Conservation (phyloP, 1,140 invertebrate genomes). For the Drosophila pallidifrons region DNA sequence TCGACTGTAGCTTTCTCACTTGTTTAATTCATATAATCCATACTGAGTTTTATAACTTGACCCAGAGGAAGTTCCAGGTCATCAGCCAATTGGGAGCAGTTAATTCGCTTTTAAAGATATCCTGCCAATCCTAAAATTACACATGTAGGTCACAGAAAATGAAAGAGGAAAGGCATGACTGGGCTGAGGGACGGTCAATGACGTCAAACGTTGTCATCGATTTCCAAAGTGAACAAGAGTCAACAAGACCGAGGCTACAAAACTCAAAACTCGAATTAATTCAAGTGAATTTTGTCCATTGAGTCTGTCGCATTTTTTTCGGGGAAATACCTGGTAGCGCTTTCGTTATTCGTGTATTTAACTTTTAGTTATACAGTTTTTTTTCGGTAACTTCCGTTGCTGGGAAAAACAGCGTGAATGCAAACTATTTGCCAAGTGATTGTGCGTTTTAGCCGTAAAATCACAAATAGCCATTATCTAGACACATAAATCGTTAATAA, state of each 20-base stretch:
- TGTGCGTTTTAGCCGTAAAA: conserved; percentile 63
- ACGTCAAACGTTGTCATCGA: conserved; percentile 51
- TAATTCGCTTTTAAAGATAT: conserved; percentile 15
- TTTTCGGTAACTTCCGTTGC: conserved; percentile 60
- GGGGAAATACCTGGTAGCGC: conserved; percentile 66
- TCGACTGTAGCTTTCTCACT: no score
- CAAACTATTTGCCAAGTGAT: conserved; percentile 64
- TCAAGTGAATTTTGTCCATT: conserved; percentile 61
- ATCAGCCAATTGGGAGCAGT: conserved; percentile 24
- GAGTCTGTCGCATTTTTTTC: conserved; percentile 12
- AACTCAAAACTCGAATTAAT: conserved; percentile 47
- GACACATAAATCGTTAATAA: conserved; percentile 73
- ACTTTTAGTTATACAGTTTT: conserved; percentile 19
- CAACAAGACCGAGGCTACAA: conserved; percentile 42
- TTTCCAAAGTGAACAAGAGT: conserved; percentile 21
- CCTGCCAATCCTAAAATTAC: background rate
- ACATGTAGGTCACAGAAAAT: conserved; percentile 57
- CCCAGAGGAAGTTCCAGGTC: background rate
- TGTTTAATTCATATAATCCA: no score
- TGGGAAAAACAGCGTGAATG: conserved; percentile 50
- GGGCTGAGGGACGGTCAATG: conserved; percentile 28
- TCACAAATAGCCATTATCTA: conserved; percentile 64
- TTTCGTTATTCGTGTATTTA: conserved; percentile 31
- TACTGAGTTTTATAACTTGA: no score
- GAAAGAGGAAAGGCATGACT: background rate